phyloP scores from a whole-genome alignment of 2,888 invertebrate genomes.

The Caenorhabditis sp. region DNA sequence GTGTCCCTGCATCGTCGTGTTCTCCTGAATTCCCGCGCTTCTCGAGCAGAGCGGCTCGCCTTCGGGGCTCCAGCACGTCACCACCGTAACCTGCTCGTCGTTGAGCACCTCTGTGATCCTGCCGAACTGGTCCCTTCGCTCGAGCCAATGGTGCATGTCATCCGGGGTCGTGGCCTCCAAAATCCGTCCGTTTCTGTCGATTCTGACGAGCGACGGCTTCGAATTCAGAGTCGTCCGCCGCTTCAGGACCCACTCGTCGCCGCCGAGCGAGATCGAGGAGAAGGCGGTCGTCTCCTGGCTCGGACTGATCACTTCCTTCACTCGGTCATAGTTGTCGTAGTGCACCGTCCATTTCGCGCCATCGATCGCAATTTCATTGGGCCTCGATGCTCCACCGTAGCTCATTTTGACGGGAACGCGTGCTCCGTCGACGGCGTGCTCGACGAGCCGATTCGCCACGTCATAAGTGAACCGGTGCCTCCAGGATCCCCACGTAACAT shows the following conservation, averaged over 20 bases:
- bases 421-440: conserved; percentile 39
- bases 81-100: conserved; percentile 30
- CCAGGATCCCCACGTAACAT: conserved; percentile 58
- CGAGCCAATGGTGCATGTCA: conserved; percentile 52
- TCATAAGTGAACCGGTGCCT: conserved; percentile 48
- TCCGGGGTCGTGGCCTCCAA: conserved; percentile 54
- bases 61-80: conserved; percentile 41
- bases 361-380: conserved; percentile 37
- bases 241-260: conserved; percentile 54
- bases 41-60: conserved; percentile 16
- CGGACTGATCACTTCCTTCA: conserved; percentile 51
- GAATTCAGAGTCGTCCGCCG: conserved; percentile 32
- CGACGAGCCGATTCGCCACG: conserved; percentile 52
- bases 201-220: conserved; percentile 42
- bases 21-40: conserved; percentile 5
- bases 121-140: conserved; percentile 29
- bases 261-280: conserved; percentile 48
- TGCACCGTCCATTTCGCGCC: conserved; percentile 22
- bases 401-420: conserved; percentile 34
- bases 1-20: conserved; percentile 40
- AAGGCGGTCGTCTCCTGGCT: conserved; percentile 55
- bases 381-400: conserved; percentile 51
- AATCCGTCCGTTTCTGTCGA: conserved; percentile 31
- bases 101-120: conserved; percentile 29
- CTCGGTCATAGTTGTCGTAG: conserved; percentile 58